Percentiles rank a stretch among this genome's conserved stretches.
Evolutionary conservation across 2,113 vertebrate species (phyloP).

Genomic region (Isurus oxyrinchus): DNA sequence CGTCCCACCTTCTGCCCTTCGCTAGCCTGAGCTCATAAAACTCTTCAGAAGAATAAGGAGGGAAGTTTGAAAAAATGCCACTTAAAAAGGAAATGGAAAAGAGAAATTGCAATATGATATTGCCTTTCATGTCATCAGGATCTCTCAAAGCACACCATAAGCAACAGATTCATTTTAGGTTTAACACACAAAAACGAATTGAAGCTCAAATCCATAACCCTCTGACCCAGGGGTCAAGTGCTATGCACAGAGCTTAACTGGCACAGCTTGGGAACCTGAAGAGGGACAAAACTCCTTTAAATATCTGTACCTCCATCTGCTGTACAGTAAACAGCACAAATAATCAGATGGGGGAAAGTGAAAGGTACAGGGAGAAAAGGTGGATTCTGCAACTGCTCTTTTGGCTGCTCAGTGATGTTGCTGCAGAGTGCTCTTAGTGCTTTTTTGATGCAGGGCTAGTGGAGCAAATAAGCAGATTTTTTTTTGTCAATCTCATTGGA

Average conservation of each 20-base stretch:
- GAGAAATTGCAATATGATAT: too few relatives aligned
- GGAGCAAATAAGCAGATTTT: neutral
- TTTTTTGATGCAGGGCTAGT: neutral
- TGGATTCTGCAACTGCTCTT: neutral
- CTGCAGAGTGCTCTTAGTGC: neutral
- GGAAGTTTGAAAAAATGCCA: neutral
- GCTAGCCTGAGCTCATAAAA: neutral
- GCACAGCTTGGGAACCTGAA: neutral
- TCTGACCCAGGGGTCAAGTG: neutral
- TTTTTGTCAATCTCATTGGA: neutral
- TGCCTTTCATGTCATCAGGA: neutral
- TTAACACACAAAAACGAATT: neutral
- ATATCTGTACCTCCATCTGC: neutral
- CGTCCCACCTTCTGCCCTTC: neutral
- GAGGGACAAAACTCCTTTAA: neutral
- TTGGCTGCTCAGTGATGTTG: neutral
- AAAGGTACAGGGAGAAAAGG: neutral
- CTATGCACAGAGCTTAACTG: neutral
- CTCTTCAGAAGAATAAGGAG: neutral
- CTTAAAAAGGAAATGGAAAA: neutral
- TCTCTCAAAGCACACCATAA: neutral
- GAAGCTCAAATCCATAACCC: neutral
- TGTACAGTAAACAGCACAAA: neutral
- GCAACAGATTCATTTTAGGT: neutral
- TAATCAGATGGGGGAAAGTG: neutral